phyloP scores from a whole-genome alignment of 2,797 vertebrate genomes.

The Anguilla pacifica region DNA sequence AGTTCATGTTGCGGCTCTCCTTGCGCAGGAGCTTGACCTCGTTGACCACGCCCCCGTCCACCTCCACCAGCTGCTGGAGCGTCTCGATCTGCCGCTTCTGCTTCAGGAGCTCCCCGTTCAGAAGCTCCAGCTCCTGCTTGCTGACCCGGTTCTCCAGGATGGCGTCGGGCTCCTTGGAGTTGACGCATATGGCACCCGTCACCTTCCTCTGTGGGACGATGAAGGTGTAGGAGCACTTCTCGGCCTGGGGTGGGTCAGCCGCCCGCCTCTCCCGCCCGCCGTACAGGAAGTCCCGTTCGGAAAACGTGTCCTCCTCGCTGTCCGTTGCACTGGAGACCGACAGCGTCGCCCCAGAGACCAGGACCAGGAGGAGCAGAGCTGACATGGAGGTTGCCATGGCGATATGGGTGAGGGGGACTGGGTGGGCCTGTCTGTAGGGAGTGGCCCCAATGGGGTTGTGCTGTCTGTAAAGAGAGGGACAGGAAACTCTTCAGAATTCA shows the following conservation, averaged over 20 bases:
- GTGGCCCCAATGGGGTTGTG: background rate
- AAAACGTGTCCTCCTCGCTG: slow-evolving; percentile 57
- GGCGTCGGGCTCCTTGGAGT: slow-evolving; percentile 86
- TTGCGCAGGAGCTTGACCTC: slow-evolving; percentile 97
- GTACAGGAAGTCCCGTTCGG: slow-evolving; percentile 74
- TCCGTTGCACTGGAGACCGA: slow-evolving; percentile 61
- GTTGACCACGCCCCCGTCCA: slow-evolving; percentile 95
- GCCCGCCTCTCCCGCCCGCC: slow-evolving; percentile 72
- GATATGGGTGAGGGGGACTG: slow-evolving; percentile 9
- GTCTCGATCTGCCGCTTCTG: slow-evolving; percentile 97
- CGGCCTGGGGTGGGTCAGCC: slow-evolving; percentile 55
- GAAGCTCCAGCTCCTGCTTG: slow-evolving; percentile 91
- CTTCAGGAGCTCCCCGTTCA: slow-evolving; percentile 92
- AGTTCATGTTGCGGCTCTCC: slow-evolving; percentile 99
- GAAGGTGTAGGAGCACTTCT: slow-evolving; percentile 84
- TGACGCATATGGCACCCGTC: slow-evolving; percentile 80
- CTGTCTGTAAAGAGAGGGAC: slow-evolving; percentile 12
- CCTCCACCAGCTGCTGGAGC: slow-evolving; percentile 93
- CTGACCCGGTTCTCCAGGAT: slow-evolving; percentile 88
- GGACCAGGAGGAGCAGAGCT: slow-evolving; percentile 48
- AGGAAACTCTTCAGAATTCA: background rate
- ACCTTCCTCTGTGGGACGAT: slow-evolving; percentile 81
- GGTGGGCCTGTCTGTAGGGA: background rate
- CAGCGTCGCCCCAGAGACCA: slow-evolving; percentile 46
- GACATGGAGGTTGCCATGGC: slow-evolving; percentile 36